Evolutionary conservation across 1,140 invertebrate species (phyloP).

Genomic region (Whitmania pigra): DNA sequence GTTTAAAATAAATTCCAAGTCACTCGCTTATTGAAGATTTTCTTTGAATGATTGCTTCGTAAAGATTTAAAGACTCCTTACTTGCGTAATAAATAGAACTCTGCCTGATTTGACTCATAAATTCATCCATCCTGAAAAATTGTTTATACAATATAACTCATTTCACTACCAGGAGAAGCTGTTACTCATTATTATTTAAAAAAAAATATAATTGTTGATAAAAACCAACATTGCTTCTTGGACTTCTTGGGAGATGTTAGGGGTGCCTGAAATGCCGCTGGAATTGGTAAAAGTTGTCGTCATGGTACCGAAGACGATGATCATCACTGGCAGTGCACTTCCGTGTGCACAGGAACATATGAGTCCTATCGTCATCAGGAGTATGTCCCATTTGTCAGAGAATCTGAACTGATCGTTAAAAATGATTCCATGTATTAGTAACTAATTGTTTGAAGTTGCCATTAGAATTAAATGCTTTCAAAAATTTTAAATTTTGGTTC

Average conservation of each 20-base stretch:
- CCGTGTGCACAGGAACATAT: slow-evolving; percentile 33
- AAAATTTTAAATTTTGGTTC: too few relatives aligned
- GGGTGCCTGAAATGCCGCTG: neutral
- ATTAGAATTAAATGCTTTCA: too few relatives aligned
- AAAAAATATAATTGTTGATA: neutral
- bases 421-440: too few relatives aligned
- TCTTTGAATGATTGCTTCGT: too few relatives aligned
- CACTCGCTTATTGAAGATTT: too few relatives aligned
- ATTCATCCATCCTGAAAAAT: neutral
- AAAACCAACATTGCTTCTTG: neutral
- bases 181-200: neutral
- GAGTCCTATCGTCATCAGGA: slow-evolving; percentile 37
- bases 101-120: neutral
- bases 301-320: slow-evolving; percentile 41
- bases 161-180: neutral
- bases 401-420: slow-evolving; percentile 34
- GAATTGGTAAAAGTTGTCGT: slow-evolving; percentile 34
- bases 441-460: too few relatives aligned
- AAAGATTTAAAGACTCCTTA: neutral
- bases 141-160: too few relatives aligned
- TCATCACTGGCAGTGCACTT: slow-evolving; percentile 36
- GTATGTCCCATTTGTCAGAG: slow-evolving; percentile 32
- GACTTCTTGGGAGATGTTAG: neutral
- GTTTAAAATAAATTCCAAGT: neutral
- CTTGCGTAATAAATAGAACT: slow-evolving; percentile 1